Evolutionary conservation across 2,888 invertebrate species (phyloP).

Genomic region (Hypena proboscidalis): DNA sequence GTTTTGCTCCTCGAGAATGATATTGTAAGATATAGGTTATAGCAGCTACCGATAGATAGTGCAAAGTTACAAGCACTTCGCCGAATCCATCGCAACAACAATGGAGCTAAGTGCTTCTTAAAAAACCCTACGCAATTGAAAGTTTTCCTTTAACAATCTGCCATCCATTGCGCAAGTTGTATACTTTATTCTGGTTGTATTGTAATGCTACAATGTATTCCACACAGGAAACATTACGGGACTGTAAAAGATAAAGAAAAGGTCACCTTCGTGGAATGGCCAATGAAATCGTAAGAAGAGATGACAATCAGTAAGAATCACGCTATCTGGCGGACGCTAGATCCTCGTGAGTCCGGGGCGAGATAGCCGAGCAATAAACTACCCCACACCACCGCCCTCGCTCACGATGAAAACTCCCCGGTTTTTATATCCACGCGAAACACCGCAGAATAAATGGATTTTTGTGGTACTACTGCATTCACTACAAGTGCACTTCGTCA

Average conservation of each 20-base stretch:
- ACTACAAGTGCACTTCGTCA: slow-evolving; percentile 30
- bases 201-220: slow-evolving; percentile 7
- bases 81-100: neutral
- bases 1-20: neutral
- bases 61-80: too few relatives aligned
- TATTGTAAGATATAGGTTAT: neutral
- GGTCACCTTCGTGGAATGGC: slow-evolving; percentile 40
- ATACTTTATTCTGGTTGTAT: too few relatives aligned
- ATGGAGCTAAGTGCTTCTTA: neutral
- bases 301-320: slow-evolving; percentile 49
- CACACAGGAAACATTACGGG: slow-evolving; percentile 29
- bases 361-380: slow-evolving; percentile 26
- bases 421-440: slow-evolving; percentile 23
- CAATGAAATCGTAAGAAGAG: slow-evolving; percentile 47
- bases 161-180: too few relatives aligned
- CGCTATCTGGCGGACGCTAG: slow-evolving; percentile 36
- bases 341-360: slow-evolving; percentile 9
- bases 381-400: slow-evolving; percentile 10
- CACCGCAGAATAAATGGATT: slow-evolving; percentile 36
- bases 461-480: slow-evolving; percentile 32
- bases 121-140: too few relatives aligned
- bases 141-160: too few relatives aligned
- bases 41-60: too few relatives aligned
- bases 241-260: slow-evolving; percentile 44
- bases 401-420: slow-evolving; percentile 11